phyloP scores from a whole-genome alignment of 1,140 invertebrate species.

The Micrasema longulum region DNA sequence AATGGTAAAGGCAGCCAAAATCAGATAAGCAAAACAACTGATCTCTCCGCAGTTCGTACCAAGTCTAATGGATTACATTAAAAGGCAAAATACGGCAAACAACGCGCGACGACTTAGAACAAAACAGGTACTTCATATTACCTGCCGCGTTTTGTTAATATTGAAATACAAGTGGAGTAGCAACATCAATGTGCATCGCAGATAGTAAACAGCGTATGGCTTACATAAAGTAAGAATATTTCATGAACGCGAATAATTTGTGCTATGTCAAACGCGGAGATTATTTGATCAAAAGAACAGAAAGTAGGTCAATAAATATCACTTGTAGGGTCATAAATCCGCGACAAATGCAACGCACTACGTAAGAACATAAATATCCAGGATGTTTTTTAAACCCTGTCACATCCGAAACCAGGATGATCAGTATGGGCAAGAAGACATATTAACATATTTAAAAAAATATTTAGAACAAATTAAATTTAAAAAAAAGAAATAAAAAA shows the following conservation, averaged over 20 bases:
- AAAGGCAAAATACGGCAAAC: constrained; percentile 22
- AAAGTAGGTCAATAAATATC: too few relatives aligned
- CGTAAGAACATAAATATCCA: too few relatives aligned
- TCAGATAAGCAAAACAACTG: constrained; percentile 28
- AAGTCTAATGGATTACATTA: constrained; percentile 17
- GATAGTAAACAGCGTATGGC: background rate
- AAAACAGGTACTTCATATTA: constrained; percentile 1
- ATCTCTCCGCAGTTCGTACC: background rate
- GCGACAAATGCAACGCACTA: too few relatives aligned
- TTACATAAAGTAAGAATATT: constrained; percentile 8
- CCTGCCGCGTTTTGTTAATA: background rate
- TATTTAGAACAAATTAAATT: too few relatives aligned
- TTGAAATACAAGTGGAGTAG: constrained; percentile 10
- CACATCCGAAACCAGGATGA: too few relatives aligned
- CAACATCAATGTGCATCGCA: constrained; percentile 8
- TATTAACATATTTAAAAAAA: too few relatives aligned
- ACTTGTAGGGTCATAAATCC: too few relatives aligned
- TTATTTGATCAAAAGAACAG: too few relatives aligned
- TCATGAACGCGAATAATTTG: constrained; percentile 17
- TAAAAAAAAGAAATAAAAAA: too few relatives aligned
- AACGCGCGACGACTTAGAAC: background rate
- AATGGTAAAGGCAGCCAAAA: constrained; percentile 9
- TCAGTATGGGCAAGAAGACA: too few relatives aligned
- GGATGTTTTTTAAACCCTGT: too few relatives aligned
- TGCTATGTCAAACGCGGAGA: background rate